Conservation (phyloP, 2,797 vertebrate species). For the Sphaeramia orbicularis region DNA sequence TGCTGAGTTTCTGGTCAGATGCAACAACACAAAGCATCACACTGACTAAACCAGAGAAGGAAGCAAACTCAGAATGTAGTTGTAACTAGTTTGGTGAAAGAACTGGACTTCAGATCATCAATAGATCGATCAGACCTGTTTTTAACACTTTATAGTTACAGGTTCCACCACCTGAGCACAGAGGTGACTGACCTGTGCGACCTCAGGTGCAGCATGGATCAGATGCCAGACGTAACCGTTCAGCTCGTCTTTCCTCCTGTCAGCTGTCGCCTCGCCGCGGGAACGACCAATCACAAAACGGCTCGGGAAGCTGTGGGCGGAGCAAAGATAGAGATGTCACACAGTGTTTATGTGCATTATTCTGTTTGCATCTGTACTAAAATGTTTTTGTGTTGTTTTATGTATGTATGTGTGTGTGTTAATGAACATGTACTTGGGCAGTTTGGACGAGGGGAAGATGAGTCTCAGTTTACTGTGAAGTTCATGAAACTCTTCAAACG, state of each 20-base stretch:
- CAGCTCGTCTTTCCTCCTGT: constrained; percentile 92
- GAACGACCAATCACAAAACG: constrained; percentile 94
- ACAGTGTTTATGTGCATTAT: not conserved
- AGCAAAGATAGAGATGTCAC: constrained; percentile 6
- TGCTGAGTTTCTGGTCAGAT: too few species aligned
- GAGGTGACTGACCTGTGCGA: constrained; percentile 88
- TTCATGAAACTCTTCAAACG: constrained; percentile 97
- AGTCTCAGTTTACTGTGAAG: constrained; percentile 95
- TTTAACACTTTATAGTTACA: too few species aligned
- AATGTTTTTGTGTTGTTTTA: not conserved
- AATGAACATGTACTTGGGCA: constrained; percentile 88
- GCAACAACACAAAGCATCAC: too few species aligned
- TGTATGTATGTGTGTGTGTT: constrained; percentile 3
- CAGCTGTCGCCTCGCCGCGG: constrained; percentile 90
- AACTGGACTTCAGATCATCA: too few species aligned
- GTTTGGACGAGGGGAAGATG: constrained; percentile 91
- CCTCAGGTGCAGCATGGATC: constrained; percentile 88
- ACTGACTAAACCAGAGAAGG: too few species aligned
- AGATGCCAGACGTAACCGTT: constrained; percentile 96
- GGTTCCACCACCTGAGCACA: too few species aligned
- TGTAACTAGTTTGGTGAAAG: too few species aligned
- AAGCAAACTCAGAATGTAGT: too few species aligned
- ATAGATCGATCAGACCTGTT: too few species aligned
- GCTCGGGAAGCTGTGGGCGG: constrained; percentile 90
- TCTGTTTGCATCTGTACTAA: not conserved